Conservation (phyloP, 2,797 vertebrate genomes). For the Garrulus glandarius region DNA sequence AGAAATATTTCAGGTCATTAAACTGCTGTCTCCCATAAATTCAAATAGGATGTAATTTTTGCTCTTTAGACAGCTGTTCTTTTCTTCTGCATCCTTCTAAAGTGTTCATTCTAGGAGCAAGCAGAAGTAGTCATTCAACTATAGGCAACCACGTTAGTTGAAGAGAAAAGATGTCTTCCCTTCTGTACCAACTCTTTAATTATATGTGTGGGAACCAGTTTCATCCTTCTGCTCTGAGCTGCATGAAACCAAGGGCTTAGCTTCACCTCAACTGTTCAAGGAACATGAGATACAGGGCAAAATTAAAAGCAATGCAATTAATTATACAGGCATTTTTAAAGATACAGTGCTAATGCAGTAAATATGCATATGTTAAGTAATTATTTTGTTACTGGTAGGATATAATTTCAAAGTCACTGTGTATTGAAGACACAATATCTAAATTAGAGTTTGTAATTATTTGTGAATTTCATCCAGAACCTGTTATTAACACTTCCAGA, state of each 20-base stretch:
- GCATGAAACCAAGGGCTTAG: not conserved
- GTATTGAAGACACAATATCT: not conserved
- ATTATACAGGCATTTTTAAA: not conserved
- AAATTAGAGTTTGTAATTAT: not conserved
- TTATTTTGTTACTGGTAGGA: not conserved
- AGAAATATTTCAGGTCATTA: not conserved
- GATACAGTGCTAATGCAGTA: not conserved
- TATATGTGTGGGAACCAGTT: not conserved
- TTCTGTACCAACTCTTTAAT: not conserved
- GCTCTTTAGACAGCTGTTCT: not conserved
- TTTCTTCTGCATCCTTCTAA: not conserved
- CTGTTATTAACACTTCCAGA: not conserved
- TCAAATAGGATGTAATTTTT: not conserved
- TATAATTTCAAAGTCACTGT: not conserved
- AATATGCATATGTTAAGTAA: not conserved
- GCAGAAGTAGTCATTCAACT: not conserved
- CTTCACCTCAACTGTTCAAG: not conserved
- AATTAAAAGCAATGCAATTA: not conserved
- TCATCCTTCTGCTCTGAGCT: not conserved
- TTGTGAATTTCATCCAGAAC: not conserved
- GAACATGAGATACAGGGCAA: not conserved
- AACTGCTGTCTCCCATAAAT: not conserved
- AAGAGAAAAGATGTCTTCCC: not conserved
- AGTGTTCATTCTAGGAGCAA: not conserved
- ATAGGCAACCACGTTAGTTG: not conserved